phyloP scores from a whole-genome alignment of 2,113 vertebrate genomes.

The Neodon shergylaensis region DNA sequence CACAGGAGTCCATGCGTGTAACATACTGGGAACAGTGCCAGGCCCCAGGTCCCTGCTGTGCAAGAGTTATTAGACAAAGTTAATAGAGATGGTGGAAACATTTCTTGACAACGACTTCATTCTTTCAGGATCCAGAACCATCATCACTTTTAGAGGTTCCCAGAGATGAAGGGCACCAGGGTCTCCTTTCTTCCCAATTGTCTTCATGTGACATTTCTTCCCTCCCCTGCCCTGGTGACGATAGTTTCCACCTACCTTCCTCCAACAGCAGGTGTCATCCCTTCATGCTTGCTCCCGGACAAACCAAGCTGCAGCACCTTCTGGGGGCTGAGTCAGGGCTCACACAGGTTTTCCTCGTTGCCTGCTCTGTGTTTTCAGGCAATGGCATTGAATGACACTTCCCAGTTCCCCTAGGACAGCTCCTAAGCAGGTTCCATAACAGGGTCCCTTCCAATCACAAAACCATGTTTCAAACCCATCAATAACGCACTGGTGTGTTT shows the following conservation, averaged over 20 bases:
- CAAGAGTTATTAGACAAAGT: background rate
- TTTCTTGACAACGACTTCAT: background rate
- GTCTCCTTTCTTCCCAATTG: background rate
- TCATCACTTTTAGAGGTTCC: background rate
- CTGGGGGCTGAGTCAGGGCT: no score
- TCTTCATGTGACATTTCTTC: background rate
- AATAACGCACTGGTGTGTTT: background rate
- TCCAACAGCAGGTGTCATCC: rapidly evolving
- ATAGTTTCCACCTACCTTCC: background rate
- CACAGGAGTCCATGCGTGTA: background rate
- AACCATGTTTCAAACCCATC: rapidly evolving
- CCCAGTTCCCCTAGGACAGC: background rate
- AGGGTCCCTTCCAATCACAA: background rate
- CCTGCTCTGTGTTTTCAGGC: background rate
- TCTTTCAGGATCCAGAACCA: background rate
- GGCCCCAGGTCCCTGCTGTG: background rate
- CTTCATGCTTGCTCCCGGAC: background rate
- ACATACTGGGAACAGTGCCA: background rate
- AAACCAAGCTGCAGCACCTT: background rate
- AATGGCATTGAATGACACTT: background rate
- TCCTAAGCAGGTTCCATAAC: no score
- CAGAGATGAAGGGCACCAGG: background rate
- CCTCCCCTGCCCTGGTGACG: rapidly evolving
- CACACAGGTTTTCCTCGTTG: background rate
- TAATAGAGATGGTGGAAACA: background rate